A percentile compares a stretch with the other conserved stretches of the same genome.
Conservation (phyloP, 2,888 invertebrate species). For the Eudemis profundana region DNA sequence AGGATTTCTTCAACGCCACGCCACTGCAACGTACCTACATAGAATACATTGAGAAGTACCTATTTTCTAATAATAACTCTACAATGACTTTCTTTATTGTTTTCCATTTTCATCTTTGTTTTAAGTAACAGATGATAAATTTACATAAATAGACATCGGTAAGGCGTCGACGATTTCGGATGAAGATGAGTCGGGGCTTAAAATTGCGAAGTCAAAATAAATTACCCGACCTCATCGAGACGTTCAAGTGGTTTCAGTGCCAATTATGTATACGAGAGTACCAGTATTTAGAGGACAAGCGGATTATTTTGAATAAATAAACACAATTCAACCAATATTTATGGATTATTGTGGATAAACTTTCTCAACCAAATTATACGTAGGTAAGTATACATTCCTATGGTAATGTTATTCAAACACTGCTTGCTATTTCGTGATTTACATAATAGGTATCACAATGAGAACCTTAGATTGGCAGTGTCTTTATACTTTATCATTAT, state of each 20-base stretch:
- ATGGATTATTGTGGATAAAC: neutral
- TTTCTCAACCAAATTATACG: neutral
- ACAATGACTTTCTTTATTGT: neutral
- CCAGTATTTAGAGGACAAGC: neutral
- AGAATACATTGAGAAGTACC: too few species aligned
- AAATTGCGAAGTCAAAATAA: slow-evolving; percentile 33
- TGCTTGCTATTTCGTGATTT: neutral
- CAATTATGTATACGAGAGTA: slow-evolving; percentile 22
- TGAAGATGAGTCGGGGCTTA: slow-evolving; percentile 11
- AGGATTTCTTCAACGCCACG: too few species aligned
- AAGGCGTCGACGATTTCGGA: slow-evolving; percentile 17
- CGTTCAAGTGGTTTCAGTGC: slow-evolving; percentile 23
- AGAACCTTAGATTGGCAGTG: neutral
- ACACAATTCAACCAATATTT: neutral
- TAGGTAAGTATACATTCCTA: too few species aligned
- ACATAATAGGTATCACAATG: neutral
- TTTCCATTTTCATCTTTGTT: slow-evolving; percentile 17
- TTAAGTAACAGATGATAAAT: slow-evolving; percentile 4
- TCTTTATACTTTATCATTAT: neutral
- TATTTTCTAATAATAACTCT: neutral
- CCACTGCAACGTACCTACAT: too few species aligned
- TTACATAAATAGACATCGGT: slow-evolving; percentile 20
- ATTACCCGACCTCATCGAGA: slow-evolving; percentile 26
- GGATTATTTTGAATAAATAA: slow-evolving; percentile 12
- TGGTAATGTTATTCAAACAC: neutral